Percentiles rank a stretch among this genome's conserved stretches.
Evolutionary conservation across 2,888 invertebrate genomes (phyloP).

Genomic region (Erebia aethiops): DNA sequence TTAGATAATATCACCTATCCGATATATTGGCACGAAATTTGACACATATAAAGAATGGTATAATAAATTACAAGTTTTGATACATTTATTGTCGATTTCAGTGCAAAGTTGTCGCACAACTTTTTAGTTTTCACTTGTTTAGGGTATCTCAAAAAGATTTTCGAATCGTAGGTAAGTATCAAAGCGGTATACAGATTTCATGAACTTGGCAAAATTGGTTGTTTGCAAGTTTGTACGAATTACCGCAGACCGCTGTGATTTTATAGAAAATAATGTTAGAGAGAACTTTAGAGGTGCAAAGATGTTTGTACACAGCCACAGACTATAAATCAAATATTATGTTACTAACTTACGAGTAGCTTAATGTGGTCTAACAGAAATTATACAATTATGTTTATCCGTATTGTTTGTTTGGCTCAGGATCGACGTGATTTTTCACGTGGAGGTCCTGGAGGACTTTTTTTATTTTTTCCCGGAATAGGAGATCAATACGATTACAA

Average conservation of each 20-base stretch:
- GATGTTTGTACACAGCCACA: no score
- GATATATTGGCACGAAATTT: conserved; percentile 9
- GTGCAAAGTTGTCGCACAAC: conserved; percentile 3
- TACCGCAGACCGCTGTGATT: not conserved
- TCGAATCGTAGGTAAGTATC: conserved; percentile 3
- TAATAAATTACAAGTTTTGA: conserved; percentile 14
- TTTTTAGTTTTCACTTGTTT: not conserved
- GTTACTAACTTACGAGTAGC: no score
- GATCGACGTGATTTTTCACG: no score
- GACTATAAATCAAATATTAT: no score
- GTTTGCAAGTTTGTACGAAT: not conserved
- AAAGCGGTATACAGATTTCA: not conserved
- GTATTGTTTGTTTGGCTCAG: no score
- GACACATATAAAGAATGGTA: not conserved
- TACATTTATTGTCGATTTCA: conserved; percentile 10
- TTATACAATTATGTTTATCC: no score
- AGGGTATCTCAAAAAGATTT: not conserved
- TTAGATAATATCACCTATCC: not conserved
- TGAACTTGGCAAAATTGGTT: not conserved
- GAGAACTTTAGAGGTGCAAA: no score
- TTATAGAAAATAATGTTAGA: not conserved
- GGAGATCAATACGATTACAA: no score
- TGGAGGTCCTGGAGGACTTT: no score
- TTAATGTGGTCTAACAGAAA: no score
- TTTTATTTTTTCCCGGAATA: no score